Conservation (phyloP, 2,113 vertebrate genomes). For the Callipepla californica region DNA sequence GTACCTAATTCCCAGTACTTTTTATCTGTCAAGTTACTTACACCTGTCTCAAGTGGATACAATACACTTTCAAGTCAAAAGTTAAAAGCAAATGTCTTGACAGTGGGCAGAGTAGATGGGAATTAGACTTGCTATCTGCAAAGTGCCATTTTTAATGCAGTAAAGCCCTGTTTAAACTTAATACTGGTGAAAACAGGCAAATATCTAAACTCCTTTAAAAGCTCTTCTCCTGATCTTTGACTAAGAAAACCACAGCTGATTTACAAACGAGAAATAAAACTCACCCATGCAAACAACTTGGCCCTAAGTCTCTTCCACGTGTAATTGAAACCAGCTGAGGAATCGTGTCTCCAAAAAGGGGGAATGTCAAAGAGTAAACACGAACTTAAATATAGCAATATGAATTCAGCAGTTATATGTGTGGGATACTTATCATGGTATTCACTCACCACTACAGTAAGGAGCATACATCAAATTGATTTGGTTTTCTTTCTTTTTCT, state of each 20-base stretch:
- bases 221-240: not conserved
- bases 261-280: slow-evolving; percentile 63
- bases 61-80: slow-evolving; percentile 38
- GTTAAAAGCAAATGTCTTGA: not conserved
- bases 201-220: slow-evolving; percentile 21
- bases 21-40: not conserved
- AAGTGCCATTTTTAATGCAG: not conserved
- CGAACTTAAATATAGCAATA: slow-evolving; percentile 34
- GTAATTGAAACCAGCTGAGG: slow-evolving; percentile 62
- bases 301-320: not conserved
- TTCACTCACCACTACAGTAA: not conserved
- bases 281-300: slow-evolving; percentile 61
- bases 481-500: slow-evolving; percentile 41
- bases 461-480: slow-evolving; percentile 18
- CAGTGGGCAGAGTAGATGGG: not conserved
- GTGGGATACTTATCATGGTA: slow-evolving; percentile 6
- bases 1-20: slow-evolving; percentile 5
- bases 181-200: not conserved
- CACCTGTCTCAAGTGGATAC: slow-evolving; percentile 11
- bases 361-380: slow-evolving; percentile 54
- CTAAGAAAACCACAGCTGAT: slow-evolving; percentile 25
- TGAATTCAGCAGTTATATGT: not conserved
- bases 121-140: not conserved
- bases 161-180: not conserved
- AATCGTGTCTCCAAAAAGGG: not conserved